Conservation (phyloP, 2,888 invertebrate species). For the Ornithoptera alexandrae region DNA sequence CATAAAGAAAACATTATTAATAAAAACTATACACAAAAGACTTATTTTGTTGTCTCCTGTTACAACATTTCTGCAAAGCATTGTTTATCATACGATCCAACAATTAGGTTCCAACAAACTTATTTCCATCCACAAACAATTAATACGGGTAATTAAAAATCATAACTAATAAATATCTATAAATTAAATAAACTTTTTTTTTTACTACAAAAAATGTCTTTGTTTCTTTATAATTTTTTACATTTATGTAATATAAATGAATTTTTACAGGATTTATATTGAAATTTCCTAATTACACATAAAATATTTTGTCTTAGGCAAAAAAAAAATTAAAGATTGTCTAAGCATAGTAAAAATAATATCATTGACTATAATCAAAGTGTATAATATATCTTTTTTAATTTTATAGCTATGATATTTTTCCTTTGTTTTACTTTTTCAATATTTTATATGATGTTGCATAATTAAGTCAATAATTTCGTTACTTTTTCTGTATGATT, state of each 20-base stretch:
- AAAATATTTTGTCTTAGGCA: too few species aligned
- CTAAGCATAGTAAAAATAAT: too few species aligned
- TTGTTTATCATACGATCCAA: background rate
- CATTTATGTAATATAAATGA: too few species aligned
- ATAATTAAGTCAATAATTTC: background rate
- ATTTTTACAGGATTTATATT: too few species aligned
- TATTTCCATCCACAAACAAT: background rate
- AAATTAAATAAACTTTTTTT: too few species aligned
- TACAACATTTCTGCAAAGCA: background rate
- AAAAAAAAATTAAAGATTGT: too few species aligned
- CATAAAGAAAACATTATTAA: slow-evolving; percentile 16
- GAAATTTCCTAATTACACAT: too few species aligned
- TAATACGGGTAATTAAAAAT: background rate
- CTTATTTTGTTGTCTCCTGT: slow-evolving; percentile 12
- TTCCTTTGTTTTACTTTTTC: background rate
- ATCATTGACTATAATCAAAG: too few species aligned
- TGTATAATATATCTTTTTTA: too few species aligned
- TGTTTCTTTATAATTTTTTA: too few species aligned
- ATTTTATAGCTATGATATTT: background rate
- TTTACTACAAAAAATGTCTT: too few species aligned
- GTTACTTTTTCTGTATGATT: background rate
- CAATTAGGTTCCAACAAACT: background rate
- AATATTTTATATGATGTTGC: background rate
- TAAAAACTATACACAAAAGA: slow-evolving; percentile 7
- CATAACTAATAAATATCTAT: too few species aligned